Conservation (phyloP, 2,113 vertebrate species). For the Dermatemys mawii region DNA sequence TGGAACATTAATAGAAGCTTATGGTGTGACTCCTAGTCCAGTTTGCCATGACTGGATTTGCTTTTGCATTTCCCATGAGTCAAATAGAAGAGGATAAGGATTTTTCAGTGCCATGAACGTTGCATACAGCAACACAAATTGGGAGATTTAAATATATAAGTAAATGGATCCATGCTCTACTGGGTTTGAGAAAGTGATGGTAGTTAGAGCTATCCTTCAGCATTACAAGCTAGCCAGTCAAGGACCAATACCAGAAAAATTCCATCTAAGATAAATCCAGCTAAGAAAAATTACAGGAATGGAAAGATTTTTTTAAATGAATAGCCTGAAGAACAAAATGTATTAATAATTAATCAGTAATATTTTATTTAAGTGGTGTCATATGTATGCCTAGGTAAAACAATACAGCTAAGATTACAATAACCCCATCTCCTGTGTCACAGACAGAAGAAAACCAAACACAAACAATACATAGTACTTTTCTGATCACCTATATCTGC, state of each 20-base stretch:
- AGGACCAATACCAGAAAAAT: not conserved
- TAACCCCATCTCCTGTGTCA: not conserved
- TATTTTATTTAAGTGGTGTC: not conserved
- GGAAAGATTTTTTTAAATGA: not conserved
- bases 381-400: not conserved
- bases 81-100: constrained; percentile 56
- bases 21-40: constrained; percentile 47
- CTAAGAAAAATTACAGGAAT: not conserved
- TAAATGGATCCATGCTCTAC: constrained; percentile 23
- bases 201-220: not conserved
- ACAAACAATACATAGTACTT: not conserved
- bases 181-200: constrained; percentile 26
- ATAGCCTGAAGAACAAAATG: not conserved
- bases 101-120: constrained; percentile 34
- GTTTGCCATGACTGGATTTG: constrained; percentile 26
- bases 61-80: constrained; percentile 62
- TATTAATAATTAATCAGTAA: not conserved
- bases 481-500: not conserved
- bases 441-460: not conserved
- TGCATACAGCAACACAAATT: constrained; percentile 56
- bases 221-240: not conserved
- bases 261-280: not conserved
- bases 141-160: constrained; percentile 64
- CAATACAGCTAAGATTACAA: not conserved
- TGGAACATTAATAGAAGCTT: constrained; percentile 61